Percentiles rank a stretch among this genome's conserved stretches.
Conservation (phyloP, 2,888 invertebrate genomes). For the Nemotelus pantherinus region DNA sequence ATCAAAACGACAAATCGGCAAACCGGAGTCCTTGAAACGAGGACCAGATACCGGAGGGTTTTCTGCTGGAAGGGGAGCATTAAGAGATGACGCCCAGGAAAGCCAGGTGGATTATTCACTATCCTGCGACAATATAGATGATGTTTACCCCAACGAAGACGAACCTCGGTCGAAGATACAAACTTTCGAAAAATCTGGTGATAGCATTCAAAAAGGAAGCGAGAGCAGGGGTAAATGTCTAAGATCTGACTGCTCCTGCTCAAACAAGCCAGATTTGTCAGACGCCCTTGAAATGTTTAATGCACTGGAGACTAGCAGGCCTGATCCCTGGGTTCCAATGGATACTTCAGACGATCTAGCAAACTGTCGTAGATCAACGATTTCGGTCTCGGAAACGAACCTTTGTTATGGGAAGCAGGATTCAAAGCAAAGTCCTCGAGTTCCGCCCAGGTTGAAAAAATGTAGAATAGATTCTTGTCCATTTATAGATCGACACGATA, state of each 20-base stretch:
- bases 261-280: slow-evolving; percentile 10
- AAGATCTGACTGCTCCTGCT: not conserved
- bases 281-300: not conserved
- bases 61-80: too few relatives aligned
- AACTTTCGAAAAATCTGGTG: not conserved
- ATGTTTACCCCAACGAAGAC: not conserved
- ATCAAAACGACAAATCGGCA: too few relatives aligned
- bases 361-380: slow-evolving; percentile 17
- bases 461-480: slow-evolving; percentile 15
- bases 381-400: slow-evolving; percentile 11
- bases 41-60: too few relatives aligned
- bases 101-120: not conserved
- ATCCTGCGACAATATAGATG: not conserved
- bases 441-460: slow-evolving; percentile 1
- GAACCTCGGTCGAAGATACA: not conserved
- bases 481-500: not conserved
- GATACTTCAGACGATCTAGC: not conserved
- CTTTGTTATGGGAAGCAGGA: not conserved
- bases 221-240: not conserved
- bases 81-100: not conserved
- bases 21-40: too few relatives aligned
- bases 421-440: slow-evolving; percentile 1
- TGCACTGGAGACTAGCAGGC: not conserved
- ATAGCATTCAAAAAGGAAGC: not conserved
- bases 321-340: not conserved